Percentiles rank a stretch among this genome's conserved stretches.
Evolutionary conservation across 30 jellyfish, hydroid and myxozoan genomes (phyloP).

Genomic region (Pelagia noctiluca): DNA sequence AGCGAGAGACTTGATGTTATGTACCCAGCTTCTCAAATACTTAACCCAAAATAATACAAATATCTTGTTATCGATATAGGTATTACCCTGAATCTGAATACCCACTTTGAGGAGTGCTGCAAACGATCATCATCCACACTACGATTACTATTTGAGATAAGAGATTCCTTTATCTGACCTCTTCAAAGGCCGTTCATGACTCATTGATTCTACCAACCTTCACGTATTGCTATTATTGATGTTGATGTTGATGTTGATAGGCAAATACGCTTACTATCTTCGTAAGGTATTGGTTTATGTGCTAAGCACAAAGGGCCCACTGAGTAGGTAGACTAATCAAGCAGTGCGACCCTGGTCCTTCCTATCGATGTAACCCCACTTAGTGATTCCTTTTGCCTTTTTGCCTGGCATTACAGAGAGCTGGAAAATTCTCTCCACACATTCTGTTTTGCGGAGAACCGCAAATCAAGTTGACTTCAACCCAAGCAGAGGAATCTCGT

Average conservation of each 20-base stretch:
- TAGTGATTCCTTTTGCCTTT: too few species aligned
- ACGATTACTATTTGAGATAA: not conserved
- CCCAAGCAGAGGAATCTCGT: not conserved
- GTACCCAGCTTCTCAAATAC: not conserved
- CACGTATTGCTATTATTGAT: too few species aligned
- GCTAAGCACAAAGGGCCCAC: too few species aligned
- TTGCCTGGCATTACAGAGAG: too few species aligned
- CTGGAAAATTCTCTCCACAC: too few species aligned
- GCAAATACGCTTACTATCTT: too few species aligned
- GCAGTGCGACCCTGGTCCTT: too few species aligned
- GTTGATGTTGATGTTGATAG: too few species aligned
- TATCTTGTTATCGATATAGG: constrained; percentile 27
- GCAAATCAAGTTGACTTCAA: not conserved
- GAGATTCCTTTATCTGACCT: not conserved
- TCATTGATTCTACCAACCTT: too few species aligned
- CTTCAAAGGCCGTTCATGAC: not conserved
- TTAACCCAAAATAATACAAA: constrained; percentile 1
- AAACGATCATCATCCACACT: constrained; percentile 20
- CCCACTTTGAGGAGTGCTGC: constrained; percentile 20
- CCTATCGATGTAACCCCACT: too few species aligned
- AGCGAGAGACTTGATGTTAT: constrained; percentile 33
- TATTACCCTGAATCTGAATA: constrained; percentile 3
- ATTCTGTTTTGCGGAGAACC: constrained; percentile 6
- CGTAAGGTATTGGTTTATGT: too few species aligned
- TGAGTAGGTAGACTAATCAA: too few species aligned